Evolutionary conservation across 2,797 vertebrate species (phyloP).

Genomic region (Sciurus carolinensis): DNA sequence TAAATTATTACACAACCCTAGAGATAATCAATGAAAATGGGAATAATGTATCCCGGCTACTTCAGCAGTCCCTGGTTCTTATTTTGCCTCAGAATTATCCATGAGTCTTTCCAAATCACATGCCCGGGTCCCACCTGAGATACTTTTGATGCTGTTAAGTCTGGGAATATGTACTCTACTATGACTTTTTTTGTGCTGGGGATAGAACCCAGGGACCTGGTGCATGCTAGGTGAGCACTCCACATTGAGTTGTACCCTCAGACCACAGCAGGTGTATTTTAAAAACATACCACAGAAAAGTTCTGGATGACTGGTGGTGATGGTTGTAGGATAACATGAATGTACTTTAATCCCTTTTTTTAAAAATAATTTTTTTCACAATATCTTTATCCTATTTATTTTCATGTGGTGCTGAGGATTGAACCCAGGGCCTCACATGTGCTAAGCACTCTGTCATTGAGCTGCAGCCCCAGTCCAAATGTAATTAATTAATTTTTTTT

Average conservation of each 20-base stretch:
- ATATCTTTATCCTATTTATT: too few species aligned
- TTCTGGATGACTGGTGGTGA: not conserved
- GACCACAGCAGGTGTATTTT: not conserved
- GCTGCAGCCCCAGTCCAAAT: too few species aligned
- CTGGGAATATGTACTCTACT: not conserved
- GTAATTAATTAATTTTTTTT: too few species aligned
- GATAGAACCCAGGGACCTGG: not conserved
- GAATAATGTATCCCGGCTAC: not conserved
- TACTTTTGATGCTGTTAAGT: not conserved
- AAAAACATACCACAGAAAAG: not conserved
- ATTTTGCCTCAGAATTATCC: not conserved
- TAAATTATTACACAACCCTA: conserved; percentile 23
- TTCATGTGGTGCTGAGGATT: too few species aligned
- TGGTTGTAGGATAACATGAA: not conserved
- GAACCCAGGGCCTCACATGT: too few species aligned
- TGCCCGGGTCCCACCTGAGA: not conserved
- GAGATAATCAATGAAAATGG: conserved; percentile 23
- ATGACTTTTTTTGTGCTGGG: not conserved
- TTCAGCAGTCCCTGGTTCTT: not conserved
- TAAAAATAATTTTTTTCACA: too few species aligned
- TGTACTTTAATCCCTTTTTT: not conserved
- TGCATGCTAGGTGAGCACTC: not conserved
- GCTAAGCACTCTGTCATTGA: too few species aligned
- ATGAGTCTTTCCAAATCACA: not conserved
- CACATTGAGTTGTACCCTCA: not conserved